Evolutionary conservation across 2,888 invertebrate genomes (phyloP).

Genomic region (Cenopis cana): DNA sequence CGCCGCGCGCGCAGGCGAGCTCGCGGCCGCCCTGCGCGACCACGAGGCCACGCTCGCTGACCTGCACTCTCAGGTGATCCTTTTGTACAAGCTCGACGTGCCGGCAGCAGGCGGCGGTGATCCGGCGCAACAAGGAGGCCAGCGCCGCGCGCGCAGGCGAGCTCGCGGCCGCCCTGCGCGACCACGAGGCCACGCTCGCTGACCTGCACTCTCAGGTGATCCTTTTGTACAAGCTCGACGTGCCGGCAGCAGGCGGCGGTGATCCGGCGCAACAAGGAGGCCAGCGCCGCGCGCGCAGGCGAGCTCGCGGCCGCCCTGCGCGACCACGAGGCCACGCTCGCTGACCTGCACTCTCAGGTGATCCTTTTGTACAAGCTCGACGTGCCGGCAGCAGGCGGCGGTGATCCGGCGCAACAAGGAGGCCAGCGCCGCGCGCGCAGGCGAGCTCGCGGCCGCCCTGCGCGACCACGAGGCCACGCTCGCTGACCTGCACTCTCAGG

Average conservation of each 20-base stretch:
- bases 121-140: constrained; percentile 53
- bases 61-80: constrained; percentile 75
- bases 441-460: too few relatives aligned
- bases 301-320: constrained; percentile 87
- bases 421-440: too few relatives aligned
- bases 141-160: constrained; percentile 84
- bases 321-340: constrained; percentile 86
- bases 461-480: too few relatives aligned
- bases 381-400: too few relatives aligned
- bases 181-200: constrained; percentile 86
- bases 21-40: constrained; percentile 86
- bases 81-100: neutral
- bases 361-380: too few relatives aligned
- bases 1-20: constrained; percentile 88
- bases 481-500: too few relatives aligned
- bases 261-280: constrained; percentile 53
- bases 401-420: too few relatives aligned
- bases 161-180: constrained; percentile 85
- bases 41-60: constrained; percentile 87
- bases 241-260: neutral
- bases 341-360: constrained; percentile 83
- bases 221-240: neutral
- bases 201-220: constrained; percentile 81
- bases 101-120: neutral
- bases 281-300: constrained; percentile 76